phyloP scores from a whole-genome alignment of 1,140 invertebrate genomes.

The Branchinecta lynchi region DNA sequence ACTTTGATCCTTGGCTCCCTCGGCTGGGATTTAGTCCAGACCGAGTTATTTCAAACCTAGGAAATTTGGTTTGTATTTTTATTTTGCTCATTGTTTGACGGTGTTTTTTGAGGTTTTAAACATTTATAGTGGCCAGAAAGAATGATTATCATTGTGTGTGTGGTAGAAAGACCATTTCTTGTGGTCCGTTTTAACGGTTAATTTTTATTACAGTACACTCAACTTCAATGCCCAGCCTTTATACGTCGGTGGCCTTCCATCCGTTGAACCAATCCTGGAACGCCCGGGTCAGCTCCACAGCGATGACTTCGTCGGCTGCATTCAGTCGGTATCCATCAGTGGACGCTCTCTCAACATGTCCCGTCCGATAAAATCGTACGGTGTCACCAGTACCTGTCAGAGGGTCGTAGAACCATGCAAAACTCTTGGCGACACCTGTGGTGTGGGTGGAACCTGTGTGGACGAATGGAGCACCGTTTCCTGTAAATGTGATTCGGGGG shows the following conservation, averaged over 20 bases:
- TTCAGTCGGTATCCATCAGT: slow-evolving; percentile 75
- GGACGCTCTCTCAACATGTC: slow-evolving; percentile 61
- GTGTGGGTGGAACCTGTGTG: slow-evolving; percentile 49
- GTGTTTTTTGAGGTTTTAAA: too few species aligned
- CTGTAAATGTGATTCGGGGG: slow-evolving; percentile 41
- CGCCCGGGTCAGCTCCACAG: slow-evolving; percentile 71
- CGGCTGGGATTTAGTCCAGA: too few species aligned
- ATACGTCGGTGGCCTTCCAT: slow-evolving; percentile 63
- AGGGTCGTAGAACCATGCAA: slow-evolving; percentile 40
- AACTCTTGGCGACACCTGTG: slow-evolving; percentile 43
- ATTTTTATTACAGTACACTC: slow-evolving; percentile 49
- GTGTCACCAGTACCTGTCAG: slow-evolving; percentile 56
- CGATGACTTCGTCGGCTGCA: slow-evolving; percentile 81
- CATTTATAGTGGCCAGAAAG: too few species aligned
- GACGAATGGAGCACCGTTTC: slow-evolving; percentile 55
- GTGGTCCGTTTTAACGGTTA: too few species aligned
- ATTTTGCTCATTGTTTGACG: too few species aligned
- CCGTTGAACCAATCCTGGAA: slow-evolving; percentile 66
- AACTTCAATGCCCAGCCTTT: slow-evolving; percentile 80
- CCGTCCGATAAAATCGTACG: slow-evolving; percentile 49
- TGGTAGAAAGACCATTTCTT: too few species aligned
- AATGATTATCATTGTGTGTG: too few species aligned
- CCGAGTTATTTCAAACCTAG: too few species aligned
- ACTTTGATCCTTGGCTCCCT: too few species aligned
- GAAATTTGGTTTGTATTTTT: too few species aligned